Conservation (phyloP, 2,797 vertebrate genomes). For the Morelia viridis region DNA sequence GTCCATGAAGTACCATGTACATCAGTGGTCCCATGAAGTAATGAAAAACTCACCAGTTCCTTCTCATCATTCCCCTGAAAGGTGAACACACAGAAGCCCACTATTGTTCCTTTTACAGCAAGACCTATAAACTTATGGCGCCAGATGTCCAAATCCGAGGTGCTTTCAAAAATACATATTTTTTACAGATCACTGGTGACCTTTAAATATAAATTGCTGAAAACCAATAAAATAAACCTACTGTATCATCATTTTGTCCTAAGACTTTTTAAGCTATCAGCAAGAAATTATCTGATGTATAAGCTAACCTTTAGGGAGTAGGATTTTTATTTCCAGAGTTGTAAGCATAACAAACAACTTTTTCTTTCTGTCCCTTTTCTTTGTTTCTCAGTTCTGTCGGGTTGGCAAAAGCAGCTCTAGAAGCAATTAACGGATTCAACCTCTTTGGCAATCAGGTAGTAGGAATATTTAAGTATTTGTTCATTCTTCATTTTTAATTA, state of each 20-base stretch:
- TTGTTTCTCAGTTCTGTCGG: constrained; percentile 87
- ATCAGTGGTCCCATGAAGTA: neutral
- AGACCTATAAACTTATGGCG: constrained; percentile 27
- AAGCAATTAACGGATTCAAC: constrained; percentile 99
- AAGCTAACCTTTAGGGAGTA: constrained; percentile 31
- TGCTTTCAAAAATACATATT: constrained; percentile 33
- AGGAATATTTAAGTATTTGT: constrained; percentile 42
- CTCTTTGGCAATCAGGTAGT: constrained; percentile 98
- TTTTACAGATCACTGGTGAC: constrained; percentile 49
- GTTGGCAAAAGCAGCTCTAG: constrained; percentile 94
- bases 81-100: constrained; percentile 20
- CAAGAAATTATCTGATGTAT: constrained; percentile 32
- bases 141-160: constrained; percentile 48
- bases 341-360: constrained; percentile 24
- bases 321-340: constrained; percentile 28
- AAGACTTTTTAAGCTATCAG: constrained; percentile 22
- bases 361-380: constrained; percentile 32
- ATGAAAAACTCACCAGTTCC: neutral
- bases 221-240: constrained; percentile 22
- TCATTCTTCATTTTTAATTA: constrained; percentile 41
- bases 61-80: constrained; percentile 24
- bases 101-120: constrained; percentile 20
- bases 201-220: constrained; percentile 52
- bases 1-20: neutral
- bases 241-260: constrained; percentile 38